Base-by-base conservation (phyloP, 1,140 invertebrate genomes). In the Teleogryllus occipitalis region DNA sequence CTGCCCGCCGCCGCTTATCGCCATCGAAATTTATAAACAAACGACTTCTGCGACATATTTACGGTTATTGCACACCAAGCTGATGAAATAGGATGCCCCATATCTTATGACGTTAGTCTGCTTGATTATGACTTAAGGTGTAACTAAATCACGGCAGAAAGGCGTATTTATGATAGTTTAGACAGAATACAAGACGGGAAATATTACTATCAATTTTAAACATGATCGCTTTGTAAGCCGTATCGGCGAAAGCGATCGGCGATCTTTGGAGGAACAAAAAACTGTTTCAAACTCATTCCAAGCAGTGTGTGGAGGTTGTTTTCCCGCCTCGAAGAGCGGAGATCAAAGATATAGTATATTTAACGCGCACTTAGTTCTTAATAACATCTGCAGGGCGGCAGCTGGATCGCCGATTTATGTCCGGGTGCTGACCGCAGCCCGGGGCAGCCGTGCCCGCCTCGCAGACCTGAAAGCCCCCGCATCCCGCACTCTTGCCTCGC, bases 11-110 rank as follows among this genome's bases (percentile, higher is more conserved):
- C 76, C 22, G 46, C 21, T 77, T 77, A 47, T 21, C 76, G 76
- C 46, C 76, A 77, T 21, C 15, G 47, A 77, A 48, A 77, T 77
- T 77, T 48, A 48, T 77, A 54, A 77, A 77, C 47, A 77, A 77
- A 77, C 48, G 47, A 12, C 21, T 77, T 22, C 21, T 48, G 46
- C 76, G 76, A 77, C 76, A 77, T 77, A 48, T 77, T 77, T 77
- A 77, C 48, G 76, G 76, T 77, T 48, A 77, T 77, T 48, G 76
- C 76, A 47, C 21, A 12, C 76, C 27, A 39, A 77, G 39, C 8
- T 54, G 76, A 77, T 77, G 76, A 77, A 77, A 77, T 77, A 54
- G 48, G 18, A 77, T 48, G 48, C 12, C 47, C 21, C 76, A 77
- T 49, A 77, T 77, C 22, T 77, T 48, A 77, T 65, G 54, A 65